Base-by-base conservation (phyloP, 2,888 invertebrate genomes). In the Ephialtes manifestator region DNA sequence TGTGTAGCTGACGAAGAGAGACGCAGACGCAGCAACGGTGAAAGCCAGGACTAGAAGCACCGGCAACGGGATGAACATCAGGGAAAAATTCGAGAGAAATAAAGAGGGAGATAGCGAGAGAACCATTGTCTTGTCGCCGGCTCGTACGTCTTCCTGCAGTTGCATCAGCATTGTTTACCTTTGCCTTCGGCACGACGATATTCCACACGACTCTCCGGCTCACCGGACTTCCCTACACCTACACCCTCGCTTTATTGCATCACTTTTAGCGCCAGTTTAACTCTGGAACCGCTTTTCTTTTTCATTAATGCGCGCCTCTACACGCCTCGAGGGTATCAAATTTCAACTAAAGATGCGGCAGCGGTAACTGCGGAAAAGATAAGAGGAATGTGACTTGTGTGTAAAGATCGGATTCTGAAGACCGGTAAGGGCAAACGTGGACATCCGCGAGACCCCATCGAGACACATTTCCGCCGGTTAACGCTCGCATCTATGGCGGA, bases 161-260 rank as follows among this genome's bases (percentile, higher is more conserved):
- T 91, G 89, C 91, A 88, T 91, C 91, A 91, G 89, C 87, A 91
- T 90, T 92, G 90, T 92, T 92, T 91, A 91, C 87, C 83, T 83
- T 70, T 74, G 82, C 88, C 87, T 89, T 88, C 86, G 78, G 86
- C 63, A 68, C 84, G 67, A 77, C 72, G 65, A 65, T 68, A 79
- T 79, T 70, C 63, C 63, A 65, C 70, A 58, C 46, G 60, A 15
- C 35, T 60, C 55, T 46, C 31, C 71, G 58, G 63, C 63, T 35
- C 67, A 60, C 65, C 28, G 39, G 53, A 20, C 60, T 63, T 48
- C 43, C 35, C 71, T n/a, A n/a, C n/a, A n/a, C 51, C 35, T 60
- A 53, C 67, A 51, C 48, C 68, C 60, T 20, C 77, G 67, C 65
- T 63, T 68, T 81, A 53, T 84, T 81, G 76, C 81, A 35, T 68